Evolutionary conservation across 2,113 vertebrate genomes (phyloP).

Genomic region (Eublepharis macularius): DNA sequence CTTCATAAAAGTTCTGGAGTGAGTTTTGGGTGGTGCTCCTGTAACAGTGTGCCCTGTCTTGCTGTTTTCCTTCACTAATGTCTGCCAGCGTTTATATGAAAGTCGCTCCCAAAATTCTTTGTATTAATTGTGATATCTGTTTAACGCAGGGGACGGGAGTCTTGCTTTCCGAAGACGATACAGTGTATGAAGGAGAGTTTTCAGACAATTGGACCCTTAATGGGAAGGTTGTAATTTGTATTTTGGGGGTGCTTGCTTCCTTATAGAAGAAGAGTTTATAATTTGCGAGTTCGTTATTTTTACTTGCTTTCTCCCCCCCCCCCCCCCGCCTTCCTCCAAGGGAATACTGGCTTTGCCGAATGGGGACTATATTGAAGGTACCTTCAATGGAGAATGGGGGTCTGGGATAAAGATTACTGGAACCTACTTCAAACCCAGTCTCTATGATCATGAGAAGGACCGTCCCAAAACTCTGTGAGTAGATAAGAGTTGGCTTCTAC

Average conservation of each 20-base stretch:
- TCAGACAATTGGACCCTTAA: constrained; percentile 96
- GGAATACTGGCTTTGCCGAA: constrained; percentile 91
- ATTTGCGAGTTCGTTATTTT: not conserved
- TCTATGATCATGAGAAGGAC: constrained; percentile 92
- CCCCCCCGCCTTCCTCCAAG: constrained; percentile 62
- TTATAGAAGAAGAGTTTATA: not conserved
- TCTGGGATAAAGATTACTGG: constrained; percentile 93
- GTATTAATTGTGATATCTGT: constrained; percentile 1
- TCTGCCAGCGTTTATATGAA: not conserved
- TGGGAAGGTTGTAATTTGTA: constrained; percentile 84
- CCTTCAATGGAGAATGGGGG: constrained; percentile 94
- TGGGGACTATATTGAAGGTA: constrained; percentile 93
- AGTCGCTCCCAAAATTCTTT: not conserved
- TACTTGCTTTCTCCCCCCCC: not conserved
- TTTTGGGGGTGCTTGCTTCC: not conserved
- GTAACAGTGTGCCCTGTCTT: not conserved
- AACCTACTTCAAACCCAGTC: constrained; percentile 91
- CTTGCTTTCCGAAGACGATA: constrained; percentile 96
- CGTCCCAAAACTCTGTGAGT: constrained; percentile 85
- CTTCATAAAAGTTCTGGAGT: not conserved
- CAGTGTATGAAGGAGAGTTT: constrained; percentile 94
- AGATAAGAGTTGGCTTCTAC: constrained; percentile 16
- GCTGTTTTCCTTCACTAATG: not conserved
- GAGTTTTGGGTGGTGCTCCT: not conserved
- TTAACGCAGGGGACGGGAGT: constrained; percentile 86